Evolutionary conservation across 1,140 invertebrate species (phyloP).

Genomic region (Ladona fulva): DNA sequence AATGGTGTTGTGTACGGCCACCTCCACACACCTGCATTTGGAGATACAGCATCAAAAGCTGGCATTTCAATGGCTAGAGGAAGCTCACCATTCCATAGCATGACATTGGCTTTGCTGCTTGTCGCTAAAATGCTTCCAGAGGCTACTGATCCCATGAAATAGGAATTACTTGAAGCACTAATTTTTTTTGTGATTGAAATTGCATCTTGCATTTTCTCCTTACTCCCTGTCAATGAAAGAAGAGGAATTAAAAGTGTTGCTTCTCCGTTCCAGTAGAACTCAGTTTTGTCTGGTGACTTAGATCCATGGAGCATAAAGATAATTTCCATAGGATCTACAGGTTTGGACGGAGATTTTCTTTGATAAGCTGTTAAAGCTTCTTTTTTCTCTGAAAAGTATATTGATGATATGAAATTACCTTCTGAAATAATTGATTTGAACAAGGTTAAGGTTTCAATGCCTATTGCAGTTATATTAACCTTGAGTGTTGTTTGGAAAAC

Average conservation of each 20-base stretch:
- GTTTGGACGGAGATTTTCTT: not conserved
- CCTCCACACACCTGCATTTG: not conserved
- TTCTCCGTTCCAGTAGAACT: not conserved
- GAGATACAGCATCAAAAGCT: conserved; percentile 1
- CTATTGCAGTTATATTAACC: not conserved
- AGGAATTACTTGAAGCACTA: not conserved
- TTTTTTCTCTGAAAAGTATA: not conserved
- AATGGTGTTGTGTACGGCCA: not conserved
- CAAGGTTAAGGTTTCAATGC: not conserved
- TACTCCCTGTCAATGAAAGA: not conserved
- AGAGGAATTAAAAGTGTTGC: not conserved
- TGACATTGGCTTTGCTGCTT: not conserved
- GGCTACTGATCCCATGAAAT: not conserved
- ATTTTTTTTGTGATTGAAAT: not conserved
- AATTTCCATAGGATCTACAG: not conserved
- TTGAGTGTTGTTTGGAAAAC: not conserved
- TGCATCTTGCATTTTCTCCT: not conserved
- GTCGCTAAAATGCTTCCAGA: not conserved
- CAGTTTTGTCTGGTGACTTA: not conserved
- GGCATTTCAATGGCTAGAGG: conserved; percentile 2
- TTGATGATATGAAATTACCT: not conserved
- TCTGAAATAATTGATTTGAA: not conserved
- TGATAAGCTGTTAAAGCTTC: not conserved
- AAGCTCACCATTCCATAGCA: not conserved
- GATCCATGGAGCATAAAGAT: not conserved